These are phyloP conservation scores for Nymphalis io DNA, from an alignment of 1,140 invertebrate species.

Conservation along the genomic window DNA sequence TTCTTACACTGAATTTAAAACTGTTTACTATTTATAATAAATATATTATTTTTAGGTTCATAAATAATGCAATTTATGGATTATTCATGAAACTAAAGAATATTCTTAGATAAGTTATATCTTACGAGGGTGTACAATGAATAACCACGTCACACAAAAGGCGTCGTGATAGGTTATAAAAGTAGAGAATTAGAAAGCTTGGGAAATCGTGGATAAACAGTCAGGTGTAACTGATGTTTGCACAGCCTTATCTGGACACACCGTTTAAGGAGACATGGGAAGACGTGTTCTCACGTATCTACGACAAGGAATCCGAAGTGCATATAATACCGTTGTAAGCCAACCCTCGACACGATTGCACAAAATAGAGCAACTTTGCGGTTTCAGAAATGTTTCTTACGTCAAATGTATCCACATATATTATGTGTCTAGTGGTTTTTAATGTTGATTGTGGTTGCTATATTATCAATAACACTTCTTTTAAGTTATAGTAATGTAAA, in stretches of 20 bases:
- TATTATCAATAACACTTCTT: too few relatives aligned
- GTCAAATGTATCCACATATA: background rate
- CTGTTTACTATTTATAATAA: too few relatives aligned
- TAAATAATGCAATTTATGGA: too few relatives aligned
- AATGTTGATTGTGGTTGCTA: too few relatives aligned
- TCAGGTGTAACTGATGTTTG: conserved; percentile 27
- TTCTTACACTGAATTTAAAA: too few relatives aligned
- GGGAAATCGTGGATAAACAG: conserved; percentile 32
- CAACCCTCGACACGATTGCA: conserved; percentile 2
- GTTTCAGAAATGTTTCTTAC: background rate
- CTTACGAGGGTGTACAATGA: background rate
- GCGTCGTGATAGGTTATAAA: conserved; percentile 1
- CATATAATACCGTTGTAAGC: conserved; percentile 23
- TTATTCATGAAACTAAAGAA: too few relatives aligned
- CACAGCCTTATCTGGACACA: conserved; percentile 29
- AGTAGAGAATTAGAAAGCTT: conserved; percentile 31
- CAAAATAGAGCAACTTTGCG: background rate
- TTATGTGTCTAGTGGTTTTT: background rate
- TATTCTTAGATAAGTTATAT: too few relatives aligned
- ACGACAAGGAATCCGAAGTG: conserved; percentile 35
- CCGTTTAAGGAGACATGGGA: conserved; percentile 35
- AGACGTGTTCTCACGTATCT: conserved; percentile 39
- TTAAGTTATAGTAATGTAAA: too few relatives aligned
- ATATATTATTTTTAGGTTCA: too few relatives aligned
- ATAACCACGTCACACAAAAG: background rate